Conservation (phyloP, 1,140 invertebrate species). For the Habropoda laboriosa region DNA sequence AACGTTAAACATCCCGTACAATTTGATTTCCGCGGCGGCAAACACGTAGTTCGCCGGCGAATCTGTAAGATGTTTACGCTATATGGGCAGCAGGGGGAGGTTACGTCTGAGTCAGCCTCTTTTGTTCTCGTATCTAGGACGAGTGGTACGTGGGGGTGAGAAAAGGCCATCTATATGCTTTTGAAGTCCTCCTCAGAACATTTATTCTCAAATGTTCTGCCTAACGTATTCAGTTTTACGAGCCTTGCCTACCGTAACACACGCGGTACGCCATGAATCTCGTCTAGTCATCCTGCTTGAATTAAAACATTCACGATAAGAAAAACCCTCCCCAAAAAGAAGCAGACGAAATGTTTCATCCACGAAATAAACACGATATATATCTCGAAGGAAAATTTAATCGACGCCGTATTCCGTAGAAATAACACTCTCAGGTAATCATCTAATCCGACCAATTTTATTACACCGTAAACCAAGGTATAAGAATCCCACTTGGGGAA, state of each 20-base stretch:
- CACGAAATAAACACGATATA: too few species aligned
- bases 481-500: too few species aligned
- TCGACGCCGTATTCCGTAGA: too few species aligned
- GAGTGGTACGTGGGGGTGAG: constrained; percentile 23
- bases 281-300: background rate
- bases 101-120: constrained; percentile 37
- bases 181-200: constrained; percentile 12
- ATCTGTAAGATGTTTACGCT: constrained; percentile 14
- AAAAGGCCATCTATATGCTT: constrained; percentile 2
- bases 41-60: background rate
- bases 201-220: constrained; percentile 29
- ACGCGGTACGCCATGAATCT: too few species aligned
- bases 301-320: background rate
- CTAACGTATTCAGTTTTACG: constrained; percentile 19
- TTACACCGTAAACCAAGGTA: too few species aligned
- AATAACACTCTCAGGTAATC: too few species aligned
- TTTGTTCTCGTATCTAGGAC: constrained; percentile 50
- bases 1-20: background rate
- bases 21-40: background rate
- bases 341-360: too few species aligned
- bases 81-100: background rate
- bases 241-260: background rate
- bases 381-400: too few species aligned
- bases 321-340: too few species aligned
- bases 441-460: too few species aligned